Evolutionary conservation across 2,888 invertebrate species (phyloP).

Genomic region (Nephrotoma guestfalica): DNA sequence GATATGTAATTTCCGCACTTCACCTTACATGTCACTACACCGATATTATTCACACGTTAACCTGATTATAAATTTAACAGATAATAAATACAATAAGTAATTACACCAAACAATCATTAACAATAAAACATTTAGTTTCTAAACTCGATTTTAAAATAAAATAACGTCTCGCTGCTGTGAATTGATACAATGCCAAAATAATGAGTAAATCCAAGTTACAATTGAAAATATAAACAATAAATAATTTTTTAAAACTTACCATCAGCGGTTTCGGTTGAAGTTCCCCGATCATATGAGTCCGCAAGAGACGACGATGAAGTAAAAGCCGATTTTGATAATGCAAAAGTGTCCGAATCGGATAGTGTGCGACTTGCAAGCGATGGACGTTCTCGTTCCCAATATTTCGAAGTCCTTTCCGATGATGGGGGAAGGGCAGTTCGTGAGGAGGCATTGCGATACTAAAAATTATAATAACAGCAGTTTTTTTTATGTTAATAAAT

Average conservation of each 20-base stretch:
- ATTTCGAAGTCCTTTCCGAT: conserved; percentile 20
- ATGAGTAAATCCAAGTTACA: not conserved
- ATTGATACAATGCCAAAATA: not conserved
- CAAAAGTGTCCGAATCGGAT: conserved; percentile 10
- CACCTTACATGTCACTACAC: no score
- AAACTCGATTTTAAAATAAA: not conserved
- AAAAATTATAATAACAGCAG: conserved; percentile 7
- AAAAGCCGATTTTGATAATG: conserved; percentile 3
- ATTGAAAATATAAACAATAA: not conserved
- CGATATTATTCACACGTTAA: not conserved
- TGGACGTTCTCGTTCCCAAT: conserved; percentile 27
- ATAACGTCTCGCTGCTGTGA: not conserved
- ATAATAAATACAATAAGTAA: not conserved
- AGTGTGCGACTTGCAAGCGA: conserved; percentile 6
- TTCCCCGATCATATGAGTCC: conserved; percentile 4
- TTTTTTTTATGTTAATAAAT: not conserved
- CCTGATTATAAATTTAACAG: not conserved
- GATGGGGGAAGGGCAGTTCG: conserved; percentile 28
- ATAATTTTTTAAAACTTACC: conserved; percentile 1
- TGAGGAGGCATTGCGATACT: conserved; percentile 19
- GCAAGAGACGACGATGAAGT: conserved; percentile 2
- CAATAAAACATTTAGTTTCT: not conserved
- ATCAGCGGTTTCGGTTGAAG: conserved; percentile 7
- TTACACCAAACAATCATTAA: not conserved
- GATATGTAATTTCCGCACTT: no score